Evolutionary conservation across 2,113 vertebrate species (phyloP).

Genomic region (Gallinago paraguaiae): DNA sequence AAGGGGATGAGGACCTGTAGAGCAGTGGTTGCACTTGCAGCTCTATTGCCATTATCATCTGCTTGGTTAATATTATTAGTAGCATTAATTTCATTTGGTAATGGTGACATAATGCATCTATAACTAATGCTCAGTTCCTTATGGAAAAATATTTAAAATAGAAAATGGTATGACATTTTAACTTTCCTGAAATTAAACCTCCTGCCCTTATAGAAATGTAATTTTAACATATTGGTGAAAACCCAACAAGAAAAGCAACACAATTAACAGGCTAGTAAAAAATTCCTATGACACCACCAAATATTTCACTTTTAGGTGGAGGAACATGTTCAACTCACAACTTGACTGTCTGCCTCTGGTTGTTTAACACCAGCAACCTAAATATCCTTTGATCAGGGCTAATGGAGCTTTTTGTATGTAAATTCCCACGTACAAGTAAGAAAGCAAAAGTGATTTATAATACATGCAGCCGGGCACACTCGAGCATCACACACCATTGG

Average conservation of each 20-base stretch:
- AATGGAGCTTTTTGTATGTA: not conserved
- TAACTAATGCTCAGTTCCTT: not conserved
- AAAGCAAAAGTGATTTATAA: not conserved
- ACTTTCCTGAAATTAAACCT: not conserved
- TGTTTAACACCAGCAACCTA: not conserved
- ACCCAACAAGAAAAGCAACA: not conserved
- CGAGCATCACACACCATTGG: fast-evolving
- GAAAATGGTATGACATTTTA: not conserved
- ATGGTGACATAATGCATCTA: not conserved
- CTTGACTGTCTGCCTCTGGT: not conserved
- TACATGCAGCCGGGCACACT: not conserved
- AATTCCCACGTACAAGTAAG: not conserved
- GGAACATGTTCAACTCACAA: not conserved
- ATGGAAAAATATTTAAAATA: not conserved
- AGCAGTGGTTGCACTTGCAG: not conserved
- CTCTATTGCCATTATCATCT: not conserved
- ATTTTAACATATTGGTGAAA: not conserved
- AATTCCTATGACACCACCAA: not conserved
- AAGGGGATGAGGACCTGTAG: not conserved
- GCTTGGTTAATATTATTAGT: not conserved
- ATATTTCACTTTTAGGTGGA: not conserved
- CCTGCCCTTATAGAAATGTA: not conserved
- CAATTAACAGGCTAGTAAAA: not conserved
- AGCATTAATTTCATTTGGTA: not conserved
- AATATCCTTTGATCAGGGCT: not conserved